These are phyloP conservation scores for Leucopsar rothschildi DNA, from an alignment of 2,113 vertebrate genomes.

Conservation along the genomic window DNA sequence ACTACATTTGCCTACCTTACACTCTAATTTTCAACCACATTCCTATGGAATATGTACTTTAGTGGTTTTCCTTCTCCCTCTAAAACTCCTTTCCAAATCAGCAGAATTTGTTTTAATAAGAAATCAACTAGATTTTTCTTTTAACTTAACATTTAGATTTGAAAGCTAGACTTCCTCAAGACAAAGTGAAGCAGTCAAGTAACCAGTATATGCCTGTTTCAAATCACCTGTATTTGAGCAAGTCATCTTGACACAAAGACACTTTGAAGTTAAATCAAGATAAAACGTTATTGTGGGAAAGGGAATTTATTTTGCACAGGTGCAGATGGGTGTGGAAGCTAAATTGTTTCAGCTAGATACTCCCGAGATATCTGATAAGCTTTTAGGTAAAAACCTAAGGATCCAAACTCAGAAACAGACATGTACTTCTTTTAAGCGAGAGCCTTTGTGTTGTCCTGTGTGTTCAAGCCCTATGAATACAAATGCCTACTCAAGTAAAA, in stretches of 20 bases:
- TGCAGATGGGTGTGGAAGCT: constrained; percentile 50
- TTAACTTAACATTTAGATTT: not conserved
- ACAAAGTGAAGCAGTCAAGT: not conserved
- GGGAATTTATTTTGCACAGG: constrained; percentile 43
- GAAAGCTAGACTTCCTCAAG: not conserved
- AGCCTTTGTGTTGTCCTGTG: not conserved
- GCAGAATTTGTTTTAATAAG: not conserved
- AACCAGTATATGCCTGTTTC: not conserved
- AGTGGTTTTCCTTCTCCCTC: not conserved
- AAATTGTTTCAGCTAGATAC: constrained; percentile 18
- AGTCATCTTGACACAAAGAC: constrained; percentile 17
- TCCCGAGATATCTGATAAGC: constrained; percentile 26
- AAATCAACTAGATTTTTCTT: not conserved
- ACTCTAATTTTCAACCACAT: not conserved
- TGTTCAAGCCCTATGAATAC: not conserved
- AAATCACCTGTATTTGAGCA: constrained; percentile 9
- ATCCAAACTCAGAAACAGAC: not conserved
- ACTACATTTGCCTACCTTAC: not conserved
- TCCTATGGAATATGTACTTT: not conserved
- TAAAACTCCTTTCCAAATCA: not conserved
- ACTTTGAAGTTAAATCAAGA: constrained; percentile 60
- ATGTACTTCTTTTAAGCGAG: not conserved
- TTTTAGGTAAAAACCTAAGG: not conserved
- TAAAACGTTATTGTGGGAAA: constrained; percentile 46
- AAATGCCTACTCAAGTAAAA: not conserved